Base-by-base conservation (phyloP, 2,888 invertebrate species). In the Apamea sordens region DNA sequence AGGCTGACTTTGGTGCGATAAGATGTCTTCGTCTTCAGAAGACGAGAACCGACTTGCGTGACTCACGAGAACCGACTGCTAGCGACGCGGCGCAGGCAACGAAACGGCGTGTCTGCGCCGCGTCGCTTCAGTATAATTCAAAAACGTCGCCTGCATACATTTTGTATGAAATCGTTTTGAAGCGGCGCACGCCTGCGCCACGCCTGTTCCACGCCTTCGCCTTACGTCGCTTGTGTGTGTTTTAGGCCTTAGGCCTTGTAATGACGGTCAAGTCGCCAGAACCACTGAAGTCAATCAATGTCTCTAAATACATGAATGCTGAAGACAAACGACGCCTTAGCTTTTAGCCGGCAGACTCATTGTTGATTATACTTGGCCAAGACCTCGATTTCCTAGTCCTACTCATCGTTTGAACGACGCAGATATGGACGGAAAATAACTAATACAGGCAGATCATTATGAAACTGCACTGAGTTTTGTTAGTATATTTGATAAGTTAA, bases 401-500 rank as follows among this genome's bases (percentile, higher is more conserved):
- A 18, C 53, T 32, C 69, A 53, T 36, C 18, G n/a, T 71, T 36
- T n/a, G 0, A 71, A 61, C n/a, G 11, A 61, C 59, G 36, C 61
- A 71, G 8, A 8, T 41, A 21, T 8, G 1, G 2, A 36, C 61
- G 61, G 61, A 71, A 71, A 61, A 71, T 71, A 67, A 18, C 41
- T 72, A 24, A 64, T 44, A 28, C 21, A 72, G 10, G 1, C 18
- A 36, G 11, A n/a, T 21, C 0, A 21, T 41, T 41, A n/a, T 61
- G 41, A 71, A 71, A 61, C 21, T 21, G 61, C 41, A 71, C 63
- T 13, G n/a, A 36, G 71, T 41, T 7, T 61, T 36, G 70, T 70
- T 70, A 70, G 53, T 53, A 70, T 70, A 71, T 71, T 61, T 61
- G 59, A 67, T 50, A 24, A 61, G 73, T 73, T 65, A 56, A 71